phyloP scores from a whole-genome alignment of 2,888 invertebrate genomes.

The Lithophane socia region DNA sequence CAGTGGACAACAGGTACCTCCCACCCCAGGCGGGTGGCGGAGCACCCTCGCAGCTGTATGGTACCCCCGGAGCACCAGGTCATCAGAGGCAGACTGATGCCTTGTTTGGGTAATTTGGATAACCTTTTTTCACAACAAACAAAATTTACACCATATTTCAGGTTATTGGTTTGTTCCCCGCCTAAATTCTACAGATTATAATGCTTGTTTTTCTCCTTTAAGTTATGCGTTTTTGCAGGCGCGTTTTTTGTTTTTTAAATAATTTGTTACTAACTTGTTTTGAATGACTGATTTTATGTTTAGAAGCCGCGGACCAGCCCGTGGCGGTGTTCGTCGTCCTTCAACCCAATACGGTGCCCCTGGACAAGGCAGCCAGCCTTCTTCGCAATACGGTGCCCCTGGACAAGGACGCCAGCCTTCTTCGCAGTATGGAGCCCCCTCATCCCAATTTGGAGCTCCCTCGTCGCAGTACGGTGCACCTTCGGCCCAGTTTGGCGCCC shows the following conservation, averaged over 20 bases:
- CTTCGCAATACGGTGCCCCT: slow-evolving; percentile 57
- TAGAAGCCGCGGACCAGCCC: slow-evolving; percentile 75
- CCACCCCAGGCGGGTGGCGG: slow-evolving; percentile 76
- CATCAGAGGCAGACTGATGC: slow-evolving; percentile 79
- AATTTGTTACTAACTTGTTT: too few species aligned
- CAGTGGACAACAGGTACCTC: slow-evolving; percentile 83
- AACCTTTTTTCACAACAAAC: neutral
- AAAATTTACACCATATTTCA: too few species aligned
- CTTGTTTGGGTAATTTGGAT: slow-evolving; percentile 73
- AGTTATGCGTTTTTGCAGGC: too few species aligned
- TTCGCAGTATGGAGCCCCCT: slow-evolving; percentile 55
- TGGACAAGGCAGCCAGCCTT: slow-evolving; percentile 58
- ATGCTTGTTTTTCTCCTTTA: too few species aligned
- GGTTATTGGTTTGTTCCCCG: too few species aligned
- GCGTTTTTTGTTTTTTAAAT: too few species aligned
- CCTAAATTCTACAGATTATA: too few species aligned
- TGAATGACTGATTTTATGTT: too few species aligned
- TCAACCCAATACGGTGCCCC: slow-evolving; percentile 69
- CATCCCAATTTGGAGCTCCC: slow-evolving; percentile 69
- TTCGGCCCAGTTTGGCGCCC: slow-evolving; percentile 46
- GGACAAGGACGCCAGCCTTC: slow-evolving; percentile 44
- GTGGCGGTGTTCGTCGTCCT: slow-evolving; percentile 59
- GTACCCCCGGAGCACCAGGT: slow-evolving; percentile 72
- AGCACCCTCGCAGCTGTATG: slow-evolving; percentile 81
- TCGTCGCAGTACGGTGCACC: slow-evolving; percentile 49